Conservation (phyloP, 64 coral and sea anemone genomes). For the Stichodactyla helianthus region DNA sequence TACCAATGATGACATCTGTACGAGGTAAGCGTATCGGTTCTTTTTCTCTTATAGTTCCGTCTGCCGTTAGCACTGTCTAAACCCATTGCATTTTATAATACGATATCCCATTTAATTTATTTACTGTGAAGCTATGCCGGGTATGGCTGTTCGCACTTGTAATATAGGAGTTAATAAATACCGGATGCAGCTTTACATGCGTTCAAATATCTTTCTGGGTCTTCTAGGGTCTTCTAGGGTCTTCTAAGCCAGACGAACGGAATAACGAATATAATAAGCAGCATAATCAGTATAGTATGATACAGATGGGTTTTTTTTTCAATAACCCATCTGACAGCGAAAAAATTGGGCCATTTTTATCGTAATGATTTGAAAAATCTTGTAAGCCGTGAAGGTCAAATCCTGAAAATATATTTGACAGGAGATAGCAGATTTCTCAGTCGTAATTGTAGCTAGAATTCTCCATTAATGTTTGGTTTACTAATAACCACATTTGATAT, state of each 20-base stretch:
- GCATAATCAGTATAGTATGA: background rate
- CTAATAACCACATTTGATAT: background rate
- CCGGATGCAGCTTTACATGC: too few species aligned
- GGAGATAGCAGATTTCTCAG: too few species aligned
- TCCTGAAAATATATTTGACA: background rate
- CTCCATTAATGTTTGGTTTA: background rate
- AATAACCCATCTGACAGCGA: background rate
- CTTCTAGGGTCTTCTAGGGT: too few species aligned
- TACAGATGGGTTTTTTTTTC: background rate
- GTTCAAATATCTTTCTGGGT: too few species aligned
- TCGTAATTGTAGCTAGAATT: background rate
- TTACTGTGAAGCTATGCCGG: background rate
- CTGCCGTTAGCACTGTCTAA: background rate
- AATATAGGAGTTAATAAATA: too few species aligned
- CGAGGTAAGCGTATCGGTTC: background rate
- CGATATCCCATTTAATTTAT: background rate
- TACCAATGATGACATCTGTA: background rate
- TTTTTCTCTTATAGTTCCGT: background rate
- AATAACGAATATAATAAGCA: too few species aligned
- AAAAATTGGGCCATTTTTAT: background rate
- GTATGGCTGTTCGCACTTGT: background rate
- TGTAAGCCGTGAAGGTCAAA: background rate
- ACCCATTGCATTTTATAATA: background rate
- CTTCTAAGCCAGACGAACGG: too few species aligned
- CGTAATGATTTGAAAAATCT: background rate